phyloP scores from a whole-genome alignment of 2,113 vertebrate genomes.

The Amblyopsis rosae region DNA sequence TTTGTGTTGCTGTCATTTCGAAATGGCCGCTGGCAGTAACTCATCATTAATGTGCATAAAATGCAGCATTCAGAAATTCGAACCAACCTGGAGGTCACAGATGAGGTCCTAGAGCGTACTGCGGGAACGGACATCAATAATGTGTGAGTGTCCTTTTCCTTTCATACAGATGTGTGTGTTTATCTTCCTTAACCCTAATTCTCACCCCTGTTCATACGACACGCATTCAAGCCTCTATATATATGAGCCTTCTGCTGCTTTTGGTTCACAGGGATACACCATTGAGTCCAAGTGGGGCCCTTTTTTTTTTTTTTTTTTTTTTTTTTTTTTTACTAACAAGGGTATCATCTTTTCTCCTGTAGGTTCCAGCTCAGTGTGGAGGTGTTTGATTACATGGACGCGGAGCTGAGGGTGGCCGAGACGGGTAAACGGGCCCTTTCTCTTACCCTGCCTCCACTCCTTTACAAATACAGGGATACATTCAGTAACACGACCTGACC shows the following conservation, averaged over 20 bases:
- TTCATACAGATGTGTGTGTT: not conserved
- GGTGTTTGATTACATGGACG: conserved; percentile 97
- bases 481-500: conserved; percentile 44
- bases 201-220: not conserved
- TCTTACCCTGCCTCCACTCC: conserved; percentile 19
- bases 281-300: conserved; percentile 15
- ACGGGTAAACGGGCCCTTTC: conserved; percentile 80
- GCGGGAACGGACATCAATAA: conserved; percentile 93
- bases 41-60: not conserved
- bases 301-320: conserved; percentile 6
- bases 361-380: conserved; percentile 98
- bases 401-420: conserved; percentile 90
- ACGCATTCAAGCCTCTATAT: not conserved
- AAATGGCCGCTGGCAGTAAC: not conserved
- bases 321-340: conserved; percentile 23
- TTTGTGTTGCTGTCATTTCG: no score
- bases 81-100: conserved; percentile 84
- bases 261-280: conserved; percentile 8
- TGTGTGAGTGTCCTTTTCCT: conserved; percentile 81
- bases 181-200: not conserved
- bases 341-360: conserved; percentile 52
- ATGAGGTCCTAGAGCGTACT: conserved; percentile 89
- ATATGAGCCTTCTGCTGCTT: not conserved
- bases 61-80: conserved; percentile 88
- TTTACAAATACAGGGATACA: conserved; percentile 45